A percentile compares a stretch with the other conserved stretches of the same genome.
phyloP scores from a whole-genome alignment of 2,113 vertebrate genomes.

The Seriola quinqueradiata region DNA sequence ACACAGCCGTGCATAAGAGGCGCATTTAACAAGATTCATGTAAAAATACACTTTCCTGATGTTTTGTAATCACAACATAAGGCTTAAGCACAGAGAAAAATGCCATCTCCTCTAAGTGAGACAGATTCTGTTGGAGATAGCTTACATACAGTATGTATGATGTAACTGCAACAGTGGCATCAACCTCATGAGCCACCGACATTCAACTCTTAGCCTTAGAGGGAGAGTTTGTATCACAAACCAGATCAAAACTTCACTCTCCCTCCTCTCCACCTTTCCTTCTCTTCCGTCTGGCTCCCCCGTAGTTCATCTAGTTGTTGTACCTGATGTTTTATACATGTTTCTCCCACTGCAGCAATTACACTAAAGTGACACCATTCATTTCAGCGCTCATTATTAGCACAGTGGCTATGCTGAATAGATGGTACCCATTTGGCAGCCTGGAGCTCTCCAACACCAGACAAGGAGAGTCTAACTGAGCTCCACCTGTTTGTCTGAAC shows the following conservation, averaged over 20 bases:
- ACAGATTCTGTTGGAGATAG: too few species aligned
- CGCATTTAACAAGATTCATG: too few species aligned
- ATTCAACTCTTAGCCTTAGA: background rate
- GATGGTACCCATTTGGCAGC: slow-evolving; percentile 55
- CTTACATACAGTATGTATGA: background rate
- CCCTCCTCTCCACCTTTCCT: background rate
- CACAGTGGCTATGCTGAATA: slow-evolving; percentile 39
- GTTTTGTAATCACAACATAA: too few species aligned
- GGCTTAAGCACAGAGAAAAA: too few species aligned
- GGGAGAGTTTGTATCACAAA: background rate
- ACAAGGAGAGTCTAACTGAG: slow-evolving; percentile 53
- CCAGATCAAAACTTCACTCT: background rate
- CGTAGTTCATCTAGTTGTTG: slow-evolving; percentile 40
- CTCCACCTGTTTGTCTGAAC: slow-evolving; percentile 60
- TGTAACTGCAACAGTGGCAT: background rate
- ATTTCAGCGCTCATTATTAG: slow-evolving; percentile 68
- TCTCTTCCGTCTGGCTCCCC: background rate
- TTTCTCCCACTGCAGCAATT: slow-evolving; percentile 71
- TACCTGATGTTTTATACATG: slow-evolving; percentile 36
- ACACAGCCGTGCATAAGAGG: too few species aligned
- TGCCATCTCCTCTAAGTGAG: too few species aligned
- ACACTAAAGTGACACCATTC: slow-evolving; percentile 61
- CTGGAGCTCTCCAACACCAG: slow-evolving; percentile 45
- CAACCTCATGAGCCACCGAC: background rate
- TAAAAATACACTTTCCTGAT: too few species aligned